Base-by-base conservation (phyloP, 2,113 vertebrate species). In the Passerina amoena region DNA sequence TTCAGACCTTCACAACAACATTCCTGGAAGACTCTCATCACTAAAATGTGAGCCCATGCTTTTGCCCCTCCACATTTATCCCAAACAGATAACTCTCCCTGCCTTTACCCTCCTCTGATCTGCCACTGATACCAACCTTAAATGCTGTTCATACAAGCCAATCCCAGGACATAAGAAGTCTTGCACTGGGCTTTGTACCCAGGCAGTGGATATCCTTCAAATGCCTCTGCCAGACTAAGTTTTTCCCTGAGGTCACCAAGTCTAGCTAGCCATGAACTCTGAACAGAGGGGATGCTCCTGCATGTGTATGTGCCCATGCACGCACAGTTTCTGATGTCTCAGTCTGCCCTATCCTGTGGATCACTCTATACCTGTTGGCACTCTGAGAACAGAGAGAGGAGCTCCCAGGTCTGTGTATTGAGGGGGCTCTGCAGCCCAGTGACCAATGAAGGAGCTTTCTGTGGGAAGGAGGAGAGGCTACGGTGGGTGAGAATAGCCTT, bases 261-360 rank as follows among this genome's bases (percentile, higher is more conserved):
- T 70, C 56, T 53, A 42, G 30, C 42, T 18, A 68, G 14, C 65
- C 37, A 56, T 42, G 44, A 71, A 38, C 61, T 56, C 63, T 20
- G 51, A 44, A 28, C 31, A 44, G 27, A 79, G 33, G 27, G 50
- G 22, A 42, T 3, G 18, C 11, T 23, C 30, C 4, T 4, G 10
- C 1, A 0, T 14, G 14, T 44, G 18, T 37, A 4, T 4, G 4
- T 56, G 73, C 18, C 38, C 2, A 3, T 9, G 38, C 1, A 0
- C 0, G 1, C 11, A 53, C 35, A 24, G 9, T 45, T 82, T 57
- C 42, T 65, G 81, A 50, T 59, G 4, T 27, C 35, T 50, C 48
- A 33, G 73, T 86, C 54, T 76, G n/a, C 50, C n/a, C 28, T 28
- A 50, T 48, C 19, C n/a, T 8, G 8, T 73, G 40, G 45, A 33